Evolutionary conservation across 1,140 invertebrate genomes (phyloP).

Genomic region (Magallana gigas): DNA sequence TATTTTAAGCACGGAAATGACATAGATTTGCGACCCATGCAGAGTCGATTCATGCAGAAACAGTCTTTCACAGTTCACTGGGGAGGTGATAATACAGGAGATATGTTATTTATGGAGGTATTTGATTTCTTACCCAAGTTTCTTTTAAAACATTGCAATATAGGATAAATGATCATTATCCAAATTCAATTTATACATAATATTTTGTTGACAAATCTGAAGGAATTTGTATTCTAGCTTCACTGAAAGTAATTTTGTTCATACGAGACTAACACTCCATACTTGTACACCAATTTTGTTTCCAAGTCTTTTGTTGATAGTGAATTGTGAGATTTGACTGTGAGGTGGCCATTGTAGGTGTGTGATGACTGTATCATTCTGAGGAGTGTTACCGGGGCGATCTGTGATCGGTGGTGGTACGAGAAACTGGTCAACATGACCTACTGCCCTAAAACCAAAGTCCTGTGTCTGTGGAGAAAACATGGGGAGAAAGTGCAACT

Average conservation of each 20-base stretch:
- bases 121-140: no score
- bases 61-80: constrained; percentile 99
- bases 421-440: constrained; percentile 99
- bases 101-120: constrained; percentile 97
- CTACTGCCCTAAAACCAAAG: constrained; percentile 95
- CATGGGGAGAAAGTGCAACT: constrained; percentile 85
- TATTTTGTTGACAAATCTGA: no score
- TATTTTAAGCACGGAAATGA: constrained; percentile 89
- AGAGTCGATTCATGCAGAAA: constrained; percentile 92
- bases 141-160: no score
- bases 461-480: constrained; percentile 94
- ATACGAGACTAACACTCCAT: no score
- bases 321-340: no score
- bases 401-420: constrained; percentile 99
- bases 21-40: constrained; percentile 95
- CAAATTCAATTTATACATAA: no score
- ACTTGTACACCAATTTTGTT: no score
- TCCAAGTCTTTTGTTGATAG: no score
- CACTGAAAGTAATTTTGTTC: no score
- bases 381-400: constrained; percentile 94
- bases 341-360: constrained; percentile 79
- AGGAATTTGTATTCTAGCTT: no score
- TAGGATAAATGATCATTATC: background rate
- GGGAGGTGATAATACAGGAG: constrained; percentile 92
- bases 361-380: constrained; percentile 98